phyloP scores from a whole-genome alignment of 2,888 invertebrate species.

The Camponotus fellah region DNA sequence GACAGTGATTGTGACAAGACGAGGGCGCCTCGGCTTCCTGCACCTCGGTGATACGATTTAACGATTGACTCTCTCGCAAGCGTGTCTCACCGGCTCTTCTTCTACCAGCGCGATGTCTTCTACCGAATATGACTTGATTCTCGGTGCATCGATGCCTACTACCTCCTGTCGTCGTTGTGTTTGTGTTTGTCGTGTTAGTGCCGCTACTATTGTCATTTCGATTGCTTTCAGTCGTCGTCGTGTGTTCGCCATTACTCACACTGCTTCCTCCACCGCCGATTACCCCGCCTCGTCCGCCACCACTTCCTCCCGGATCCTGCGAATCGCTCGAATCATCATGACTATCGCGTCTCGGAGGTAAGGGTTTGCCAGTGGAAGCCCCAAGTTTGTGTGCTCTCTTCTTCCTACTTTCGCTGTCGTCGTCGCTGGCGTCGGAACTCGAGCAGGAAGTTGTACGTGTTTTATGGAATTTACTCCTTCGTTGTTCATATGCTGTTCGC shows the following conservation, averaged over 20 bases:
- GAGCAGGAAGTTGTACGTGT: conserved; percentile 95
- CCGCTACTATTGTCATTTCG: conserved; percentile 68
- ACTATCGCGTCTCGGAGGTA: conserved; percentile 91
- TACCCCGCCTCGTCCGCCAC: conserved; percentile 83
- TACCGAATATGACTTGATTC: conserved; percentile 85
- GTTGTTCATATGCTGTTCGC: conserved; percentile 87
- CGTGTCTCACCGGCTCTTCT: conserved; percentile 89
- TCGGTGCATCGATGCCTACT: conserved; percentile 81
- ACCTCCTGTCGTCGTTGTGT: conserved; percentile 77
- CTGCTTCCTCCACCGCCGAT: conserved; percentile 77
- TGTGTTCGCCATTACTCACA: conserved; percentile 77
- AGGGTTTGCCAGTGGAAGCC: conserved; percentile 88
- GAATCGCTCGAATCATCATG: conserved; percentile 95
- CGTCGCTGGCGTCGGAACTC: conserved; percentile 97
- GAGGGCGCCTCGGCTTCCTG: conserved; percentile 89
- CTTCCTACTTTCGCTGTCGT: conserved; percentile 93
- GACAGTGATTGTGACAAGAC: conserved; percentile 74
- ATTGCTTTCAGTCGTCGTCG: conserved; percentile 69
- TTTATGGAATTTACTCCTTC: conserved; percentile 91
- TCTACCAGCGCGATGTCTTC: conserved; percentile 87
- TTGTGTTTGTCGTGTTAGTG: conserved; percentile 75
- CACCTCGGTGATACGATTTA: conserved; percentile 95
- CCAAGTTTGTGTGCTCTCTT: conserved; percentile 92
- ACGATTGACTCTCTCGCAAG: conserved; percentile 93
- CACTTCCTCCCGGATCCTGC: conserved; percentile 90